Percentiles rank a stretch among this genome's conserved stretches.
Evolutionary conservation across 2,113 vertebrate genomes (phyloP).

Genomic region (Pogonocichla stellata): DNA sequence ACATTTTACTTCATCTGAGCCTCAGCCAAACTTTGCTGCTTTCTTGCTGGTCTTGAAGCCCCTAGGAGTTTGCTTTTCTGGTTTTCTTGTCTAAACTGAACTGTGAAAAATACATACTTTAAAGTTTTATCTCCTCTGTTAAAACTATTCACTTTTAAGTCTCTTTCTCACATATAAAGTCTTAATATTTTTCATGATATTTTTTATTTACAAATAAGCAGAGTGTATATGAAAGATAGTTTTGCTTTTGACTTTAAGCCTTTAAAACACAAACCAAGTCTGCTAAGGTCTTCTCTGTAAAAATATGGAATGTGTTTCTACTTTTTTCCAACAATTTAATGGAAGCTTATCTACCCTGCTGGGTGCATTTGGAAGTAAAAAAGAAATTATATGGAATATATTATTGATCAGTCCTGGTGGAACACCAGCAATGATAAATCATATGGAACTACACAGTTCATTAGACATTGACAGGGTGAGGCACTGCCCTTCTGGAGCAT

Average conservation of each 20-base stretch:
- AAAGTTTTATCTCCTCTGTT: constrained; percentile 54
- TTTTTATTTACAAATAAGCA: neutral
- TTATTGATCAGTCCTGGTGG: constrained; percentile 63
- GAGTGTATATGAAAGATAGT: neutral
- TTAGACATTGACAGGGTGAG: constrained; percentile 62
- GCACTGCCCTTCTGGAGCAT: neutral
- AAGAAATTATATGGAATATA: constrained; percentile 59
- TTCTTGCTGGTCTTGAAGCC: constrained; percentile 36
- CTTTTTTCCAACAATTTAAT: constrained; percentile 51
- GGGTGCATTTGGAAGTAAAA: constrained; percentile 63
- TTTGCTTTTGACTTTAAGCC: neutral
- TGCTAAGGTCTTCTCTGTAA: constrained; percentile 13
- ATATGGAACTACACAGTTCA: constrained; percentile 52
- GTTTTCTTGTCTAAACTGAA: constrained; percentile 37
- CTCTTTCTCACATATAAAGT: neutral
- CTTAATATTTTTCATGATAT: neutral
- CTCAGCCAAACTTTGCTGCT: constrained; percentile 53
- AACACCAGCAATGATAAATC: constrained; percentile 48
- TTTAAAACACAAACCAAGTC: constrained; percentile 2
- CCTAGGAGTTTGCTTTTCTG: constrained; percentile 61
- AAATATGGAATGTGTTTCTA: constrained; percentile 45
- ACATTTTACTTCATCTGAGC: constrained; percentile 56
- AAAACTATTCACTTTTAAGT: constrained; percentile 34
- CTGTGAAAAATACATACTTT: neutral
- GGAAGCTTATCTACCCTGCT: constrained; percentile 35